Conservation (phyloP, 1,140 invertebrate genomes). For the Solen grandis region DNA sequence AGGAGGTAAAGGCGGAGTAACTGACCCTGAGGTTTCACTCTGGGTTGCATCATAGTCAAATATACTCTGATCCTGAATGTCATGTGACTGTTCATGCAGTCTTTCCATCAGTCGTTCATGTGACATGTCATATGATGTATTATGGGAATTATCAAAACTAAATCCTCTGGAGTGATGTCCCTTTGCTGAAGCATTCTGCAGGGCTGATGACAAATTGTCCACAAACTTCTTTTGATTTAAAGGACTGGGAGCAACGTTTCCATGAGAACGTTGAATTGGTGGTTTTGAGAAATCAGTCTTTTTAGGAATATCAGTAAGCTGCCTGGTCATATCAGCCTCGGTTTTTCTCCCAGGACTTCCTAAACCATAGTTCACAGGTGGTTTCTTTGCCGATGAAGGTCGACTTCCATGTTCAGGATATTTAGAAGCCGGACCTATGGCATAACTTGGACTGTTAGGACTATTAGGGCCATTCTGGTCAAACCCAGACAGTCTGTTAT, state of each 20-base stretch:
- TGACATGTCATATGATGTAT: conserved; percentile 40
- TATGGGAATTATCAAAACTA: conserved; percentile 6
- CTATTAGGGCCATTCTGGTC: conserved; percentile 8
- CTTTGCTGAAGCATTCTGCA: conserved; percentile 14
- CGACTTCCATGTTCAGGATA: conserved; percentile 65
- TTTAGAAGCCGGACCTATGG: conserved; percentile 68
- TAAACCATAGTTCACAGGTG: background rate
- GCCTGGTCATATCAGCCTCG: too few species aligned
- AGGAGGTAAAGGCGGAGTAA: conserved; percentile 69
- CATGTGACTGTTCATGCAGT: conserved; percentile 37
- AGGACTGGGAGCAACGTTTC: too few species aligned
- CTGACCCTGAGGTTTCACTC: conserved; percentile 56
- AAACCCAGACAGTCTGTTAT: background rate
- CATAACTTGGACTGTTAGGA: conserved; percentile 35
- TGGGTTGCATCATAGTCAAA: conserved; percentile 50
- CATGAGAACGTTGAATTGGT: too few species aligned
- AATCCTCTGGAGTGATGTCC: background rate
- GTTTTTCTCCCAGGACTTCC: too few species aligned
- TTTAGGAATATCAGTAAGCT: too few species aligned
- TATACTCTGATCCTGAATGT: conserved; percentile 47
- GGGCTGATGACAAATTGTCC: conserved; percentile 17
- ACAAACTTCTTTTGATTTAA: conserved; percentile 15
- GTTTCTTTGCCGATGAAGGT: conserved; percentile 39
- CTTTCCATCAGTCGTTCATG: conserved; percentile 39
- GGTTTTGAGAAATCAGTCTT: too few species aligned